These are phyloP conservation scores for Linurgus olivaceus DNA, from an alignment of 2,797 vertebrate genomes.

Conservation along the genomic window DNA sequence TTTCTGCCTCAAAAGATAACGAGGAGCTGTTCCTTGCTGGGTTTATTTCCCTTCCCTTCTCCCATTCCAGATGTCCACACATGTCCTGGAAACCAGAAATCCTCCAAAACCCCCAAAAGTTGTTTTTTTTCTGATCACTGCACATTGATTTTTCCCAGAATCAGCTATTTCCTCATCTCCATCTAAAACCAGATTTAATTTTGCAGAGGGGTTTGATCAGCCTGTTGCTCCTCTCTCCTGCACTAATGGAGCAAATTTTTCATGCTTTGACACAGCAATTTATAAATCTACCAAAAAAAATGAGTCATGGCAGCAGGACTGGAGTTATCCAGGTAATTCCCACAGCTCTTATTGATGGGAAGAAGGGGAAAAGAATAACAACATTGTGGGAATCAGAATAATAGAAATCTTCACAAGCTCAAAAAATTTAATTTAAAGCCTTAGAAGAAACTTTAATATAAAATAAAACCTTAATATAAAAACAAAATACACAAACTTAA, in stretches of 20 bases:
- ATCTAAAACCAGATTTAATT: background rate
- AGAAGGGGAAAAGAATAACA: background rate
- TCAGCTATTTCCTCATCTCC: background rate
- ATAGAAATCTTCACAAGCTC: background rate
- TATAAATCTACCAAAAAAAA: background rate
- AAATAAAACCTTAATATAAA: background rate
- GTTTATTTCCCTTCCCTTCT: constrained; percentile 1
- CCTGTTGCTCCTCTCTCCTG: background rate
- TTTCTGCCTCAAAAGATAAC: background rate
- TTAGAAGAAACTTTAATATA: background rate
- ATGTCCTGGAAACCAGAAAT: background rate
- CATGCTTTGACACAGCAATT: background rate
- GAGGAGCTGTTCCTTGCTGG: background rate
- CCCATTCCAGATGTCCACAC: background rate
- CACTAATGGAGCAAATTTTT: background rate
- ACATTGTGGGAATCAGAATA: rapidly evolving
- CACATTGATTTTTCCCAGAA: background rate
- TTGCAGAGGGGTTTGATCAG: background rate
- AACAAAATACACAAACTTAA: background rate
- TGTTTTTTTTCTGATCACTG: background rate
- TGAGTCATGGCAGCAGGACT: background rate
- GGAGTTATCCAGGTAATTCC: background rate
- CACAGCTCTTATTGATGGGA: background rate
- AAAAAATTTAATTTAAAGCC: background rate
- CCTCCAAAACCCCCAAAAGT: background rate